These are phyloP conservation scores for Pseudomyrmex concolor DNA, from an alignment of 1,140 invertebrate genomes.

Conservation along the genomic window DNA sequence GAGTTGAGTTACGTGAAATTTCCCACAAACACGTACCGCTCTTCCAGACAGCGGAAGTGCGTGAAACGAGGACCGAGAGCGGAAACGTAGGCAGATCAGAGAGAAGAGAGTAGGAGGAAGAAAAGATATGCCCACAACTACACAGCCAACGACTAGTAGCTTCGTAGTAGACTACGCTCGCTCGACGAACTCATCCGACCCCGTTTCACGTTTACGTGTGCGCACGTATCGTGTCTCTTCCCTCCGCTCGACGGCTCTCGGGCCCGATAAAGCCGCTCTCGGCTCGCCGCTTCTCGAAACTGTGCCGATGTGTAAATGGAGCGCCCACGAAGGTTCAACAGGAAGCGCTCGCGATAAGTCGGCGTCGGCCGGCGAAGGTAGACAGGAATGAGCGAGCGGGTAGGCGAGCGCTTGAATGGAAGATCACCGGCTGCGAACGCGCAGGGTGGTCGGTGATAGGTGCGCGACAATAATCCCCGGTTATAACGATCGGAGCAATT, in stretches of 20 bases:
- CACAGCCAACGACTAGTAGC: not conserved
- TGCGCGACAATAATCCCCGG: not conserved
- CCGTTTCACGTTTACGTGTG: conserved; percentile 55
- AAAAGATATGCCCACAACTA: conserved; percentile 1
- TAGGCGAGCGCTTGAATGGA: conserved; percentile 39
- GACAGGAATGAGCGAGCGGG: conserved; percentile 40
- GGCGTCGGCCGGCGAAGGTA: conserved; percentile 36
- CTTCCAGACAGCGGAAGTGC: not conserved
- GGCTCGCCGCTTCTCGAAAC: conserved; percentile 69
- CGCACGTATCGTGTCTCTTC: conserved; percentile 23
- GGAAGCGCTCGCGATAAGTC: conserved; percentile 52
- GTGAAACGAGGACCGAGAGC: not conserved
- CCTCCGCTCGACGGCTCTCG: not conserved
- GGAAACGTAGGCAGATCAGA: not conserved
- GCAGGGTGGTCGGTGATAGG: conserved; percentile 6
- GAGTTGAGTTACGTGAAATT: not conserved
- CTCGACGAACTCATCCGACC: conserved; percentile 52
- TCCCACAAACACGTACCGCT: not conserved
- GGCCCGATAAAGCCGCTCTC: conserved; percentile 56
- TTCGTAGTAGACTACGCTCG: conserved; percentile 53
- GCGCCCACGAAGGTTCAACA: conserved; percentile 61
- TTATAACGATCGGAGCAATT: not conserved
- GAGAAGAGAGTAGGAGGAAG: conserved; percentile 19
- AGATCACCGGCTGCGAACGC: conserved; percentile 18
- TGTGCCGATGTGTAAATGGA: conserved; percentile 68